Percentiles rank a stretch among this genome's conserved stretches.
These are phyloP conservation scores for Andrena bucephala DNA, from an alignment of 2,888 invertebrate species.

Conservation along the genomic window DNA sequence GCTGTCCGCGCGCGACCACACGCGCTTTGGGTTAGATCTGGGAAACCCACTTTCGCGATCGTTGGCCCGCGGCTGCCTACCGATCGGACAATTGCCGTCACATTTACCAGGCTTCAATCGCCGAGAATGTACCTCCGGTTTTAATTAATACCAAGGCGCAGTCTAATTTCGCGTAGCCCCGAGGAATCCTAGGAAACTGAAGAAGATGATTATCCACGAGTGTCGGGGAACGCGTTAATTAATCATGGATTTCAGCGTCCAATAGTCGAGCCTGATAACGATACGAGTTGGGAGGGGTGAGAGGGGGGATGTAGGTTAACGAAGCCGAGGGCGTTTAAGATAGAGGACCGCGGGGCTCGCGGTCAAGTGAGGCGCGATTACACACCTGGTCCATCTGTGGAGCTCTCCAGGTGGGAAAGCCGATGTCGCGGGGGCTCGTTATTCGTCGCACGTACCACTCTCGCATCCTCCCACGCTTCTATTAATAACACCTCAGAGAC, in stretches of 20 bases:
- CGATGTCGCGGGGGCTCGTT: constrained; percentile 43
- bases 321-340: constrained; percentile 43
- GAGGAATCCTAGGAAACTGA: neutral
- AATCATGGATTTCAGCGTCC: constrained; percentile 16
- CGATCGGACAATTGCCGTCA: neutral
- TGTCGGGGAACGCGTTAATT: constrained; percentile 28
- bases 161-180: neutral
- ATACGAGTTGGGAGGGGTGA: neutral
- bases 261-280: constrained; percentile 3
- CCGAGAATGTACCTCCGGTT: neutral
- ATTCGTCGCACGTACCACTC: constrained; percentile 62
- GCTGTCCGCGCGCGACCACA: constrained; percentile 54
- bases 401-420: constrained; percentile 45
- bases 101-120: neutral
- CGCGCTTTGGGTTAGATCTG: constrained; percentile 47
- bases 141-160: constrained; percentile 28
- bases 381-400: constrained; percentile 53
- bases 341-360: constrained; percentile 7
- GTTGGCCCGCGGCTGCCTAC: neutral
- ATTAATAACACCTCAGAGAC: constrained; percentile 61
- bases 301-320: constrained; percentile 53
- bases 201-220: constrained; percentile 19
- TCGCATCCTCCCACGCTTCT: constrained; percentile 71
- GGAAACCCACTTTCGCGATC: neutral
- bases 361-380: constrained; percentile 36